Conservation (phyloP, 2,888 invertebrate genomes). For the Caenorhabditis sp. region DNA sequence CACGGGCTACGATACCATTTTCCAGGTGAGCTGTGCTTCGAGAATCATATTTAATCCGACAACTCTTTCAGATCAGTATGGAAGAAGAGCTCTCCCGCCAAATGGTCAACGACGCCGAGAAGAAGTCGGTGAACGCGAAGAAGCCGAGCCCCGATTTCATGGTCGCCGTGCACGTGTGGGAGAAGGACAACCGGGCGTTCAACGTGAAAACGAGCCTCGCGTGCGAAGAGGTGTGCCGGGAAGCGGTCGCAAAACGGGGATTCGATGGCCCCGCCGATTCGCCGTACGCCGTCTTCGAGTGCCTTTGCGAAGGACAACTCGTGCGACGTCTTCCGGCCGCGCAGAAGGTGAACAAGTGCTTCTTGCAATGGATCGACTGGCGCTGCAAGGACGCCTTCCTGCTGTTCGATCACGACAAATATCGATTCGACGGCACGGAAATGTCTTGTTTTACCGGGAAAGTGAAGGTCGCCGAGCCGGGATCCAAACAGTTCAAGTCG, state of each 20-base stretch:
- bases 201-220: slow-evolving; percentile 73
- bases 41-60: too few species aligned
- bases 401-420: slow-evolving; percentile 59
- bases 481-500: slow-evolving; percentile 74
- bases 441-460: slow-evolving; percentile 70
- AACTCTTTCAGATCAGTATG: slow-evolving; percentile 51
- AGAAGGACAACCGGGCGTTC: slow-evolving; percentile 76
- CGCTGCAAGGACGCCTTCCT: slow-evolving; percentile 55
- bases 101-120: slow-evolving; percentile 56
- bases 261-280: slow-evolving; percentile 56
- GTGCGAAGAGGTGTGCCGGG: slow-evolving; percentile 64
- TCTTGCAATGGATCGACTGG: slow-evolving; percentile 64
- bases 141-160: slow-evolving; percentile 71
- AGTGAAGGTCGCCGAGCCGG: slow-evolving; percentile 75
- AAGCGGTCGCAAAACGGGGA: slow-evolving; percentile 52
- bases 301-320: slow-evolving; percentile 48
- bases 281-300: slow-evolving; percentile 73
- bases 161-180: slow-evolving; percentile 75
- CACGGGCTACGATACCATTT: slow-evolving; percentile 64
- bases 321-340: slow-evolving; percentile 43
- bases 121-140: slow-evolving; percentile 26
- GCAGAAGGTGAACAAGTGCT: slow-evolving; percentile 59
- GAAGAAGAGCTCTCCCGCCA: slow-evolving; percentile 61
- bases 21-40: slow-evolving; percentile 59
- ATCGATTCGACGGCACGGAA: slow-evolving; percentile 45